Base-by-base conservation (phyloP, 2,113 vertebrate genomes). In the Reinhardtius hippoglossoides region DNA sequence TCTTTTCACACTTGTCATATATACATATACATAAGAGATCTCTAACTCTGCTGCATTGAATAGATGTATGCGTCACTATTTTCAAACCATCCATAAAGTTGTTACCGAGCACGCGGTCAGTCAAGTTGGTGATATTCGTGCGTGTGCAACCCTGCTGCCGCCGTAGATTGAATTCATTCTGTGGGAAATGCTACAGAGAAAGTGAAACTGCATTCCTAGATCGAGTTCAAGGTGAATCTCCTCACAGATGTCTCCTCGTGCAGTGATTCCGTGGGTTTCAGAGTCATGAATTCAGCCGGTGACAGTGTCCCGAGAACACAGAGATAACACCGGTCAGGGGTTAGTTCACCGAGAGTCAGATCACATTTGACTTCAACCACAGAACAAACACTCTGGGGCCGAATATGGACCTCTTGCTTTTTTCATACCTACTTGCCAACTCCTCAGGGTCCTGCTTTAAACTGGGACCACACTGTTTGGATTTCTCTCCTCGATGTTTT, bases 301-400 rank as follows among this genome's bases (percentile, higher is more conserved):
- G 66, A 80, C 42, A 63, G 24, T 35, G 71, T 61, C 70, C 70
- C 58, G 48, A 70, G 44, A 80, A 23, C 67, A 68, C 74, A 66
- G 42, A 68, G 63, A 26, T 40, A 73, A 78, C 52, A 54, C 65
- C 74, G 77, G 60, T 31, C 60, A 66, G 63, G 63, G 2, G 63
- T 89, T 60, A 68, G 44, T n/a, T 64, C 20, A 56, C 50, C 67
- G 76, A 83, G 44, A 60, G 71, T n/a, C 48, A 72, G 76, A 89
- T 80, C 27, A 78, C 86, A 70, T 91, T 89, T 88, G 84, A 88
- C 87, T 82, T 80, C 44, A 64, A 85, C 76, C 78, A 7, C 76
- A 84, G 85, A 83, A 21, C 85, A 92, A 93, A 92, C 85, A 87
- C 56, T 85, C 64, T 67, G 68, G 68, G 81, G 71, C 71, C 71